Evolutionary conservation across 2,797 vertebrate genomes (phyloP), one percentile per base, ranked within the genome.

Genomic region (Anniella stebbinsi): DNA sequence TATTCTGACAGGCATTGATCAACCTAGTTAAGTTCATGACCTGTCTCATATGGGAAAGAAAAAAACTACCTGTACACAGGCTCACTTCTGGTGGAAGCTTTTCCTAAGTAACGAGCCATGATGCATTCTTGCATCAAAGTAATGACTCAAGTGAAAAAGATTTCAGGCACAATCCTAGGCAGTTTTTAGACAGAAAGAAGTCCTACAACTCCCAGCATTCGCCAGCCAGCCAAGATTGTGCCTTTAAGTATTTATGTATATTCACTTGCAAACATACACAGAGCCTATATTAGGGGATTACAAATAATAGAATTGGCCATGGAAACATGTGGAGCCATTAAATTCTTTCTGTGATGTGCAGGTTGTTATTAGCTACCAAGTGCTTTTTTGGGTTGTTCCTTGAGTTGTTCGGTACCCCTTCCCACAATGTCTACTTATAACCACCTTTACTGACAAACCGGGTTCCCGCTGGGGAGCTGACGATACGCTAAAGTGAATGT

Each of bases 1-100:
- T 92, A 92, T 48, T 77, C 84, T 0, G 77, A 28, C 5, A 82
- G 60, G 66, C 36, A 76, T 89, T 76, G 10, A 83, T 78, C 23
- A 89, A 38, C 17, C 23, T 86, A 28, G 38, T 67, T 25, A 87
- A 23, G 36, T 75, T 76, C 60, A 67, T 69, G 25, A 38, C 76
- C 57, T n/a, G 23, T 85, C 80, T 54, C 54, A 69, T 87, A 83
- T 36, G 48, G 78, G 36, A 66, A 57, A 51, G 4, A 51, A 30
- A 87, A 41, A 25, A 3, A 7, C 15, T 82, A 7, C 48, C 48
- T 85, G n/a, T 60, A 51, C 3, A 38, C 0, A 12, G 23, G 66
- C 33, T 75, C 76, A 41, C 48, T 66, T 28, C 0, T 84, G 73
- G 85, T 7, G 51, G 1, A 69, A 0, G 0, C 60, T 91, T 93